Conservation (phyloP, 2,797 vertebrate species). For the Myotis pilosus region DNA sequence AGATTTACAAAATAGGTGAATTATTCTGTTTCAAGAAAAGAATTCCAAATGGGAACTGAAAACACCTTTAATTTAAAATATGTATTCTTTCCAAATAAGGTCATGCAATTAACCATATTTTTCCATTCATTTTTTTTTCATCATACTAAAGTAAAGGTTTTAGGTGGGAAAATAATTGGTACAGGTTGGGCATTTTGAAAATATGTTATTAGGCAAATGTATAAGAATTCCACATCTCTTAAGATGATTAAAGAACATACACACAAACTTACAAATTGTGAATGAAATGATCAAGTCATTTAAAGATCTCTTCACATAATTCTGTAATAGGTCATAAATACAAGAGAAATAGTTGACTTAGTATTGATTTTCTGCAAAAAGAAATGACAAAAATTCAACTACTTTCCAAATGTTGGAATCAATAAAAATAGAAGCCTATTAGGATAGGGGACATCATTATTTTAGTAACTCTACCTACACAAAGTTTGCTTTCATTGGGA, state of each 20-base stretch:
- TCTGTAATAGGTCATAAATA: conserved; percentile 20
- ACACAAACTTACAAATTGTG: not conserved
- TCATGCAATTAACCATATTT: not conserved
- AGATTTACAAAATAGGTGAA: conserved; percentile 6
- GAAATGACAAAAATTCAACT: conserved; percentile 11
- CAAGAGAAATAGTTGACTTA: not conserved
- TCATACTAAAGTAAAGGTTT: conserved; percentile 32
- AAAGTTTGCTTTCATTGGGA: not conserved
- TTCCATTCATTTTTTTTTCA: not conserved
- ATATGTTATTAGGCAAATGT: not conserved
- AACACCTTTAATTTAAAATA: not conserved
- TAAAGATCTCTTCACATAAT: not conserved
- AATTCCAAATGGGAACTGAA: not conserved
- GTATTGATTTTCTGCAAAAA: not conserved
- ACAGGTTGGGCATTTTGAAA: not conserved
- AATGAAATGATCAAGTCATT: not conserved
- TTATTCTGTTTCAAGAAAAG: not conserved
- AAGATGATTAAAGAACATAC: not conserved
- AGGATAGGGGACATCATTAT: not conserved
- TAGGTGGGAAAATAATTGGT: conserved; percentile 22
- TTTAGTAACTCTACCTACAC: not conserved
- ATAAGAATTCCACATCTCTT: conserved; percentile 17
- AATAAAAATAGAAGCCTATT: conserved; percentile 1
- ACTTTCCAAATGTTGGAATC: conserved; percentile 20
- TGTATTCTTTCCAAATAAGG: conserved; percentile 33